phyloP scores from a whole-genome alignment of 53 echinoderm and acorn worm genomes.

The Apostichopus leukothele region DNA sequence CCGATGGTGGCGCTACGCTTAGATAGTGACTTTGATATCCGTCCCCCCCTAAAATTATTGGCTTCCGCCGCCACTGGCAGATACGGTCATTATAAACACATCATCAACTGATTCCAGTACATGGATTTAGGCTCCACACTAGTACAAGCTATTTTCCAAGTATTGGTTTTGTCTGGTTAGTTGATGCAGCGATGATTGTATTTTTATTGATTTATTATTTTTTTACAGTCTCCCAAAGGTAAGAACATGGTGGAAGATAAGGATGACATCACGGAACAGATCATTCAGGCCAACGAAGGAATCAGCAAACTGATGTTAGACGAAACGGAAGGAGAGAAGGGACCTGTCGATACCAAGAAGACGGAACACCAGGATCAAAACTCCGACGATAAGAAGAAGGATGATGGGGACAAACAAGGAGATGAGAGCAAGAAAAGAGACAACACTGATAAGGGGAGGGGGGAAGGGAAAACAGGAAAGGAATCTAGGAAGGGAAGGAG shows the following conservation, averaged over 20 bases:
- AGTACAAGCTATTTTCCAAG: no score
- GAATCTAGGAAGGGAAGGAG: conserved; percentile 76
- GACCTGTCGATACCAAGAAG: background rate
- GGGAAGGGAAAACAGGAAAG: conserved; percentile 54
- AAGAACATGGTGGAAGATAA: background rate
- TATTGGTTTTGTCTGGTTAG: no score
- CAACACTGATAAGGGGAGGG: background rate
- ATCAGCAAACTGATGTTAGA: background rate
- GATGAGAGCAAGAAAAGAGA: conserved; percentile 23
- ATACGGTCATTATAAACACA: no score
- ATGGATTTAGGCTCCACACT: no score
- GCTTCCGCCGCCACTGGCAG: no score
- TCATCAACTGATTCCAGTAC: no score
- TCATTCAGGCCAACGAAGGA: background rate
- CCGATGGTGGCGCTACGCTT: no score
- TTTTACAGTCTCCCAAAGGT: conserved; percentile 12
- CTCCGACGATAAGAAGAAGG: background rate
- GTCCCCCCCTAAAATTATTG: no score
- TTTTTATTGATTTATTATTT: background rate
- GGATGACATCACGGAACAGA: conserved; percentile 27
- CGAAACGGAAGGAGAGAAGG: background rate
- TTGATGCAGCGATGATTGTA: background rate
- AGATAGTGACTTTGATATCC: no score
- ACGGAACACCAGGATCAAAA: background rate
- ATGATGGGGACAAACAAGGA: conserved; percentile 1